A percentile compares a stretch with the other conserved stretches of the same genome.
Conservation (phyloP, 2,797 vertebrate genomes). For the Nothura maculosa region DNA sequence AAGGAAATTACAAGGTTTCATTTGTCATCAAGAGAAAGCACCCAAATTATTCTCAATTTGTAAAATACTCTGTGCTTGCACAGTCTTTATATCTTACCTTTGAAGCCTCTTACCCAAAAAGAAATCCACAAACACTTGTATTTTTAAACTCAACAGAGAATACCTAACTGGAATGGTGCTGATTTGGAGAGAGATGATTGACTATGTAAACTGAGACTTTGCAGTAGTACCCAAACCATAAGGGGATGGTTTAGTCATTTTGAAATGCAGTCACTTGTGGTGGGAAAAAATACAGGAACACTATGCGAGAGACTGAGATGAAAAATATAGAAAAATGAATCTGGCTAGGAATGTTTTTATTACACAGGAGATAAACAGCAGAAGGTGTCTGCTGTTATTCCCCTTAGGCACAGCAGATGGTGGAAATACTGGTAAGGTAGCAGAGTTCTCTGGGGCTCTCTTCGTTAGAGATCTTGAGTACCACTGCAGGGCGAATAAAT, state of each 20-base stretch:
- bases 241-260: not conserved
- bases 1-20: not conserved
- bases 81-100: not conserved
- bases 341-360: not conserved
- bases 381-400: not conserved
- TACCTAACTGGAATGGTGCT: not conserved
- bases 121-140: not conserved
- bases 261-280: not conserved
- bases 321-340: not conserved
- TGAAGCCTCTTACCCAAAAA: not conserved
- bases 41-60: not conserved
- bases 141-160: not conserved
- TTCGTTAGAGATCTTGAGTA: not conserved
- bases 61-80: not conserved
- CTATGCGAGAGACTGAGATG: not conserved
- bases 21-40: not conserved
- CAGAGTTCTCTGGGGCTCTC: fast-evolving
- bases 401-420: not conserved
- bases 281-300: not conserved
- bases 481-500: not conserved
- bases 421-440: not conserved
- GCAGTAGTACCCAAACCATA: fast-evolving
- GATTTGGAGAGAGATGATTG: not conserved
- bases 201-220: not conserved
- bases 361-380: not conserved